phyloP scores from a whole-genome alignment of 92 coral and sea anemone genomes.

The Chrysogorgia sp. region DNA sequence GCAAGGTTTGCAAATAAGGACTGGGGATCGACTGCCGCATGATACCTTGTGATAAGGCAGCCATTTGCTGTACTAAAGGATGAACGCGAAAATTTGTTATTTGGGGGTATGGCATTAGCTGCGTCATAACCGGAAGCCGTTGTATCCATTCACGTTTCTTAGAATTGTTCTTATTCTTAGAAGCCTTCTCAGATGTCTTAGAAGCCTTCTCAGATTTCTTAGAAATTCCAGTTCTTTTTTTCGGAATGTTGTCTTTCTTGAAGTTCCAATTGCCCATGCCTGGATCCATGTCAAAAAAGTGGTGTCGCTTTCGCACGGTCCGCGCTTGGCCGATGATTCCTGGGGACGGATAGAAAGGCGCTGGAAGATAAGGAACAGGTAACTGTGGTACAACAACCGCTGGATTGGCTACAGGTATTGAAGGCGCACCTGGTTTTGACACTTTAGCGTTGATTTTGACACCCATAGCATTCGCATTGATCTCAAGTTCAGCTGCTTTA shows the following conservation, averaged over 20 bases:
- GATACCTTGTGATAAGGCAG: conserved; percentile 30
- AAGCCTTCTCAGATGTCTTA: too few species aligned
- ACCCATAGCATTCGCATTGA: conserved; percentile 97
- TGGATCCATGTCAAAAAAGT: conserved; percentile 28
- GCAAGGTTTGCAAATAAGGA: not conserved
- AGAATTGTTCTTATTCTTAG: conserved; percentile 1
- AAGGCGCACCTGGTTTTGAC: conserved; percentile 95
- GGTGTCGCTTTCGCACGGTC: conserved; percentile 32
- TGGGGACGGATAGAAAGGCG: conserved; percentile 32
- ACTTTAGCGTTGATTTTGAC: conserved; percentile 98
- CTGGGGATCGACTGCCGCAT: conserved; percentile 15
- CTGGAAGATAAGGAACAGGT: conserved; percentile 3
- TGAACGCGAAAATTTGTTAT: conserved; percentile 24
- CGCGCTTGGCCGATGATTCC: conserved; percentile 29
- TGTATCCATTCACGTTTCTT: conserved; percentile 40
- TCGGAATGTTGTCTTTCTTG: conserved; percentile 30
- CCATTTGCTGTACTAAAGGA: conserved; percentile 30
- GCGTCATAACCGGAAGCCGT: conserved; percentile 20
- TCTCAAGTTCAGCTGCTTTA: conserved; percentile 98
- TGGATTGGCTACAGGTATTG: conserved; percentile 91
- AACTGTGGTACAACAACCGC: conserved; percentile 75
- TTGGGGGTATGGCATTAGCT: conserved; percentile 7
- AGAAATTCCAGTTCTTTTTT: not conserved
- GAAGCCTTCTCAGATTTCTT: conserved; percentile 31
- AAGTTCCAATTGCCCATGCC: conserved; percentile 25